Conservation (phyloP, 1,140 invertebrate genomes). For the Leptestheria dahalacensis region DNA sequence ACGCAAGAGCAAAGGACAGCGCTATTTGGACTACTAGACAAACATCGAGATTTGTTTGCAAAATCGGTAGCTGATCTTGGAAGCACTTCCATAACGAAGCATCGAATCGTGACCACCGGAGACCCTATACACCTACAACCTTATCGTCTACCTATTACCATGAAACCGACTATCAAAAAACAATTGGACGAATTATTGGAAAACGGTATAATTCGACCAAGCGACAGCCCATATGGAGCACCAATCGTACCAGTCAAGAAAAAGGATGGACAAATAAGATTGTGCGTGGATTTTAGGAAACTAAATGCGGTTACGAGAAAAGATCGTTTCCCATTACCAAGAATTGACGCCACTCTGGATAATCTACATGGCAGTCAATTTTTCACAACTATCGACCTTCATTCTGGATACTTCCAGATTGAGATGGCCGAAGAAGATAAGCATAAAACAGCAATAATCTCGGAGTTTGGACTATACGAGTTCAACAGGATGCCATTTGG, state of each 20-base stretch:
- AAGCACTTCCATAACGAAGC: not conserved
- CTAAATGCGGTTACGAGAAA: slow-evolving; percentile 27
- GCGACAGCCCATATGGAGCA: not conserved
- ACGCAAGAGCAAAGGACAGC: too few relatives aligned
- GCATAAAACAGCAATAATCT: slow-evolving; percentile 30
- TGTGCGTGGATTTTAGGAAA: slow-evolving; percentile 29
- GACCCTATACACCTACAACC: not conserved
- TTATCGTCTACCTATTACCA: not conserved
- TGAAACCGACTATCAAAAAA: slow-evolving; percentile 10
- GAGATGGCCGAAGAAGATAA: slow-evolving; percentile 24
- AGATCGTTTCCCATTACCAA: slow-evolving; percentile 32
- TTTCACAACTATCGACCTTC: slow-evolving; percentile 30
- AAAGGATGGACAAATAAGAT: slow-evolving; percentile 17
- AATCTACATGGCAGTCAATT: slow-evolving; percentile 23
- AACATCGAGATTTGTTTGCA: too few relatives aligned
- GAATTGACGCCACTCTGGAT: slow-evolving; percentile 30
- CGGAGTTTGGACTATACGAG: slow-evolving; percentile 27
- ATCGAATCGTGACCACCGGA: not conserved
- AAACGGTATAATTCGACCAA: not conserved
- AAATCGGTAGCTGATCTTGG: not conserved
- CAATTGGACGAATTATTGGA: slow-evolving; percentile 18
- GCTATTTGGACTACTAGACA: too few relatives aligned
- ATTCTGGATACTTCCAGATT: slow-evolving; percentile 32
- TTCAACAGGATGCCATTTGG: slow-evolving; percentile 33
- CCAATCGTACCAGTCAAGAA: not conserved